Base-by-base conservation (phyloP, 2,113 vertebrate species). In the Nannospalax galili region DNA sequence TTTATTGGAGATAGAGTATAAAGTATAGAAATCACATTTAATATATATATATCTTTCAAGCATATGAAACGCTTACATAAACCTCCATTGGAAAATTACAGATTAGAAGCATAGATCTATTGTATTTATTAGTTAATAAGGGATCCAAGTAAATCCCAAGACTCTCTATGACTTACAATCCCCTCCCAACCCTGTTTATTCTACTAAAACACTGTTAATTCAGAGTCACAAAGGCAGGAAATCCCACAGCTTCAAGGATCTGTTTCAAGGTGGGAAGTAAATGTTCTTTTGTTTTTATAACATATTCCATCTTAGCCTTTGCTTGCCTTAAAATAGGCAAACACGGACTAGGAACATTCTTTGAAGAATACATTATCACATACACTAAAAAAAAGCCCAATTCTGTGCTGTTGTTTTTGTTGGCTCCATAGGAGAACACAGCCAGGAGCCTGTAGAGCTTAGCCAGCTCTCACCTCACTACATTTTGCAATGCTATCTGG, bases 121-220 rank as follows among this genome's bases (percentile, higher is more conserved):
- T 97, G 24, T 95, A 95, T 94, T 93, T 95, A 95, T 94, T 93
- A 97, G 92, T 64, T 80, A 96, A 96, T 79, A 0, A 5, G 96
- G 84, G 82, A 97, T 74, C 30, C 30, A 92, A 72, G 62, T 60
- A 97, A 96, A 96, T 64, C 32, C 77, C 73, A 58, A 92, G 93
- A 89, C 95, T 97, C 92, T 37, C 78, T 48, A 94, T 94, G 93
- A 97, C 58, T 93, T 94, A 96, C 88, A 96, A 92, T 87, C 20
- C 9, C n/a, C 32, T 35, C n/a, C 35, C 20, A 42, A 19, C 5
- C 9, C 45, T 84, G 67, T 28, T 90, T 93, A 92, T 77, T 94
- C 86, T 84, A 84, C 6, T 87, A 89, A 86, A 95, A 77, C 42
- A 62, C 70, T 78, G 82, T 93, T 95, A 95, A 69, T 58, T 62